These are phyloP conservation scores for Ips nitidus DNA, from an alignment of 1,140 invertebrate genomes.

Conservation along the genomic window DNA sequence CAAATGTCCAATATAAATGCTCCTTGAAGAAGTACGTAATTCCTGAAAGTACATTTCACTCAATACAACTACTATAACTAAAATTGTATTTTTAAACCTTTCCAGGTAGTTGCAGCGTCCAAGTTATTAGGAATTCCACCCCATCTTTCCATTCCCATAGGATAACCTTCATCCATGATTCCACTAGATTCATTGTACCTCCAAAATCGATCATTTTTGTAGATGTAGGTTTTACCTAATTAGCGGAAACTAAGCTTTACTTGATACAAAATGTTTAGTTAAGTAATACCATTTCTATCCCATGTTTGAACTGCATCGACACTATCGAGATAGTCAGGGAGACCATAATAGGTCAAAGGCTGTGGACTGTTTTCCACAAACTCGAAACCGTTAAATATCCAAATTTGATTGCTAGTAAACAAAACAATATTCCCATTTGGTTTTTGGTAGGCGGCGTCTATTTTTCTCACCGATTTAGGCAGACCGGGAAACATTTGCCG, in stretches of 20 bases:
- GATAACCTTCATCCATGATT: constrained; percentile 66
- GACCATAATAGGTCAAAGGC: constrained; percentile 58
- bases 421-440: constrained; percentile 72
- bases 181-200: constrained; percentile 63
- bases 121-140: constrained; percentile 63
- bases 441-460: constrained; percentile 78
- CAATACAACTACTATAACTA: neutral
- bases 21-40: constrained; percentile 67
- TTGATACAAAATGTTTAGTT: neutral
- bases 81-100: constrained; percentile 53
- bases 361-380: constrained; percentile 59
- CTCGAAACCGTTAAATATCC: constrained; percentile 65
- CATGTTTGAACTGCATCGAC: constrained; percentile 73
- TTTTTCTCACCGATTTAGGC: constrained; percentile 60
- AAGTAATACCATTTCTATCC: constrained; percentile 54
- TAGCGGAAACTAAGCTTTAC: constrained; percentile 5
- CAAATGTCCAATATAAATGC: constrained; percentile 64
- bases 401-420: constrained; percentile 68
- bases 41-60: constrained; percentile 46
- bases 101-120: constrained; percentile 66
- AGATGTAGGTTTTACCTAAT: constrained; percentile 59
- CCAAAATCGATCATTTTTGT: constrained; percentile 67
- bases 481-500: constrained; percentile 62
- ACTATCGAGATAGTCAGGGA: constrained; percentile 63
- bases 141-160: constrained; percentile 68